These are phyloP conservation scores for Phoebastria nigripes DNA, from an alignment of 2,797 vertebrate species.

Conservation along the genomic window DNA sequence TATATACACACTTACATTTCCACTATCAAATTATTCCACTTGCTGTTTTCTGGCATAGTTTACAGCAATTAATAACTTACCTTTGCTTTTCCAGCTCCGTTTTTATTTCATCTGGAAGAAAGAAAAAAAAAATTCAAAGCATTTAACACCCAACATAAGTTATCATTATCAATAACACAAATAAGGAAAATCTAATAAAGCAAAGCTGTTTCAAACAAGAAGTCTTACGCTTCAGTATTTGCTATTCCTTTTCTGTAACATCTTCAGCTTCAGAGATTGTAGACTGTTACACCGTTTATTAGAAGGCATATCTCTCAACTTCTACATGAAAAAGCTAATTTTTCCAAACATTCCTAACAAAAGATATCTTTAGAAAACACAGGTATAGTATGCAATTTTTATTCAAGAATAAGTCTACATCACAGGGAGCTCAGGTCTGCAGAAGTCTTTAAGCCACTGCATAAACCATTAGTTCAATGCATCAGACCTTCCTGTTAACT, in stretches of 20 bases:
- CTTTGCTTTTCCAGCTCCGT: slow-evolving; percentile 91
- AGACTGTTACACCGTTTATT: background rate
- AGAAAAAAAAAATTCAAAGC: background rate
- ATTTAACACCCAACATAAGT: background rate
- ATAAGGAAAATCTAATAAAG: background rate
- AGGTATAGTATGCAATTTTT: background rate
- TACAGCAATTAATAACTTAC: slow-evolving; percentile 71
- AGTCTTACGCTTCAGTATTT: background rate
- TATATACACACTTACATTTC: background rate
- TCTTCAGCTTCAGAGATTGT: background rate
- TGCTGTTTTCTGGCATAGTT: background rate
- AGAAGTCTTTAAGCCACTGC: background rate
- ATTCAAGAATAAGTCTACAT: background rate
- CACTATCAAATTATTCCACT: background rate
- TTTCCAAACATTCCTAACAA: background rate
- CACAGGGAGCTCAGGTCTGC: background rate
- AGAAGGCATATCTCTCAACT: background rate
- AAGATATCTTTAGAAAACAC: background rate
- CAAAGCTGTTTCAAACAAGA: background rate
- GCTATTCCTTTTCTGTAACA: background rate
- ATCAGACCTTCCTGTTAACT: background rate
- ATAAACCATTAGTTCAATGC: background rate
- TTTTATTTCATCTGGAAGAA: slow-evolving; percentile 94
- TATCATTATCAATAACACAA: background rate
- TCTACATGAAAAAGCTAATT: background rate